phyloP scores from a whole-genome alignment of 2,113 vertebrate genomes.

The Penelope pileata region DNA sequence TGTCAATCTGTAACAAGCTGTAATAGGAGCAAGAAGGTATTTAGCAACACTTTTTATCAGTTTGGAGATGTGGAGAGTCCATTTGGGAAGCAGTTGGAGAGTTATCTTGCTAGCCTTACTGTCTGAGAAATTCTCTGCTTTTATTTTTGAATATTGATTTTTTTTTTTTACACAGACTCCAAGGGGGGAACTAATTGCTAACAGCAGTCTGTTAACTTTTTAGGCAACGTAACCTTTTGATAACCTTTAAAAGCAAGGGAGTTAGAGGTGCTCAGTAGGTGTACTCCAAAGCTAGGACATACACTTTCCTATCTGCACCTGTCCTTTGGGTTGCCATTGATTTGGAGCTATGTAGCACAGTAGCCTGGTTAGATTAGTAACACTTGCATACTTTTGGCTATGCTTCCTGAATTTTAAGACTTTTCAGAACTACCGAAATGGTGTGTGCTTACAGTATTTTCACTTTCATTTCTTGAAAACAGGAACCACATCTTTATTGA shows the following conservation, averaged over 20 bases:
- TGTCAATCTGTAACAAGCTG: neutral
- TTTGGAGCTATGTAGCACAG: neutral
- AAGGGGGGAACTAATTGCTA: neutral
- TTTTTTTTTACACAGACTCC: neutral
- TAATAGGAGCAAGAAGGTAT: neutral
- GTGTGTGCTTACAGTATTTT: neutral
- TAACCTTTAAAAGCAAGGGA: neutral
- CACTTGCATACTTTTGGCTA: neutral
- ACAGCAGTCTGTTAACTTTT: neutral
- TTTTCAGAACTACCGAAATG: neutral
- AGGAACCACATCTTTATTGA: neutral
- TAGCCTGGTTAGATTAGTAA: neutral
- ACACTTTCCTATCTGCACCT: neutral
- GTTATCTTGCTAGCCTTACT: neutral
- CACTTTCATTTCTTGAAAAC: conserved; percentile 2
- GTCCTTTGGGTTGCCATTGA: neutral
- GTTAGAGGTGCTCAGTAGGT: neutral
- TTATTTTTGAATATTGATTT: neutral
- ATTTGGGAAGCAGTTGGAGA: neutral
- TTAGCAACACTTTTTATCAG: neutral
- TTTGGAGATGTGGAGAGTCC: rapidly evolving
- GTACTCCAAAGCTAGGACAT: neutral
- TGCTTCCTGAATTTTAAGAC: neutral
- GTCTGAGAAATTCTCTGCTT: neutral
- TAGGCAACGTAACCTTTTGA: neutral